Percentiles rank a stretch among this genome's conserved stretches.
phyloP scores from a whole-genome alignment of 2,797 vertebrate genomes.

The Aldrovandia affinis region DNA sequence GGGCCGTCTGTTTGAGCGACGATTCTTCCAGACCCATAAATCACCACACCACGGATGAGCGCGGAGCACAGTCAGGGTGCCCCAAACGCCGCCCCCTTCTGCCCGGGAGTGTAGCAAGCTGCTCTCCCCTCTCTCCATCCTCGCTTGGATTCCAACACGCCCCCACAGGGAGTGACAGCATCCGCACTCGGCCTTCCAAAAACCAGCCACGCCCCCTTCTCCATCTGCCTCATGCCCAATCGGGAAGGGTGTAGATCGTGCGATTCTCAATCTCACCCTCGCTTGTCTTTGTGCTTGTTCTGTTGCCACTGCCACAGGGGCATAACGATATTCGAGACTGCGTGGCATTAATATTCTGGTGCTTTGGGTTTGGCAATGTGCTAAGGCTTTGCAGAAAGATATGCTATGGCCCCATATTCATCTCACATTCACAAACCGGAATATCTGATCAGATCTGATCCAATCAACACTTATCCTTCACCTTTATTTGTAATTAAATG shows the following conservation, averaged over 20 bases:
- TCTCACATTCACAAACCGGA: not conserved
- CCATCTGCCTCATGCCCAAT: no score
- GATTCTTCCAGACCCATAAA: not conserved
- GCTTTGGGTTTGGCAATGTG: not conserved
- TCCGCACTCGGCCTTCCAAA: no score
- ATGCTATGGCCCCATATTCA: not conserved
- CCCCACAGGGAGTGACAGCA: no score
- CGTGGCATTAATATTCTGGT: not conserved
- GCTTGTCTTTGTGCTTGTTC: not conserved
- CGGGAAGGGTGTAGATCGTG: no score
- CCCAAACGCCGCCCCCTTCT: not conserved
- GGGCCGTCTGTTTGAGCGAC: not conserved
- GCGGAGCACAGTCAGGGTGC: not conserved
- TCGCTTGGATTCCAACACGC: no score
- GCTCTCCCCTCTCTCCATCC: not conserved
- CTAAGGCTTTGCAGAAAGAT: not conserved
- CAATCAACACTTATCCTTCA: not conserved
- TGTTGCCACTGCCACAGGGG: not conserved
- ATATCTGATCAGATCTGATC: not conserved
- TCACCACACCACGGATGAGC: not conserved
- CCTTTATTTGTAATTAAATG: no score
- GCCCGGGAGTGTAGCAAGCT: not conserved
- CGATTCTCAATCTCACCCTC: no score
- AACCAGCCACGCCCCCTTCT: no score
- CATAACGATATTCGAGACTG: not conserved